phyloP scores from a whole-genome alignment of 2,113 vertebrate genomes.

The Takifugu flavidus region DNA sequence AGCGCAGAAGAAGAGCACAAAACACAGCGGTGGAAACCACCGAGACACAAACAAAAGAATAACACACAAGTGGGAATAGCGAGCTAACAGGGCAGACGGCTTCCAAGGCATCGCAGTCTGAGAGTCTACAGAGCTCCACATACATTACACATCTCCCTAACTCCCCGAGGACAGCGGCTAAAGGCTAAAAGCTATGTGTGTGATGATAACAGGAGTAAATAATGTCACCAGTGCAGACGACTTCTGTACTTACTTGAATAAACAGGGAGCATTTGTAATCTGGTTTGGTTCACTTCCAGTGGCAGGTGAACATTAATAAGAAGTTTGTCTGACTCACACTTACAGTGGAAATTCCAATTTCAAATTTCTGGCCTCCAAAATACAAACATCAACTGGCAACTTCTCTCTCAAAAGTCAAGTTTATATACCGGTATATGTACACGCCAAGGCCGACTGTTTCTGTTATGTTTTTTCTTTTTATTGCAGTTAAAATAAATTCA shows the following conservation, averaged over 20 bases:
- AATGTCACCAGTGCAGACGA: background rate
- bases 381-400: too few species aligned
- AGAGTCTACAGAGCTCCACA: slow-evolving; percentile 44
- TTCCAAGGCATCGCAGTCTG: slow-evolving; percentile 35
- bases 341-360: too few species aligned
- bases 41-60: slow-evolving; percentile 59
- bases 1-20: slow-evolving; percentile 30
- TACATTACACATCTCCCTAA: slow-evolving; percentile 36
- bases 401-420: background rate
- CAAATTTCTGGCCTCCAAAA: too few species aligned
- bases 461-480: background rate
- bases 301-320: slow-evolving; percentile 8
- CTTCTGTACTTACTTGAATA: background rate
- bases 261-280: too few species aligned
- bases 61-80: slow-evolving; percentile 53
- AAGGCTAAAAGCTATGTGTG: slow-evolving; percentile 17
- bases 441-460: background rate
- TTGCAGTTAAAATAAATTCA: background rate
- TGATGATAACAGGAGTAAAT: slow-evolving; percentile 22
- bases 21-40: slow-evolving; percentile 42
- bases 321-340: too few species aligned
- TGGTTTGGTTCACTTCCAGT: slow-evolving; percentile 13
- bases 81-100: slow-evolving; percentile 31
- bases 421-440: background rate
- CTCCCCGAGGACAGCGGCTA: slow-evolving; percentile 16